phyloP scores from a whole-genome alignment of 2,888 invertebrate genomes.

The Rhopalosiphum nymphaeae region DNA sequence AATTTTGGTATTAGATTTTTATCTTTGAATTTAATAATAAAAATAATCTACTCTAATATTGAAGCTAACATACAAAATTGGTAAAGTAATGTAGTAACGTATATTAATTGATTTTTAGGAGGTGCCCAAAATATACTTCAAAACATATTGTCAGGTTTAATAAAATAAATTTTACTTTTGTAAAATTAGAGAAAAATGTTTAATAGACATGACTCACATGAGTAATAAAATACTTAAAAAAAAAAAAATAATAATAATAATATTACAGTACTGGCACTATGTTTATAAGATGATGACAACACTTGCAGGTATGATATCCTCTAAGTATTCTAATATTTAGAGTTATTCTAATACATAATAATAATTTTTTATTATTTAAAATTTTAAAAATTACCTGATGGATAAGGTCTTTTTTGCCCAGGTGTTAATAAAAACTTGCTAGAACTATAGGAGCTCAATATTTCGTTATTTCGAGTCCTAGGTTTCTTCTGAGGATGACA shows the following conservation, averaged over 20 bases:
- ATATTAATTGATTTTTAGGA: too few relatives aligned
- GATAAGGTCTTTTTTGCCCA: slow-evolving; percentile 53
- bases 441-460: slow-evolving; percentile 55
- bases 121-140: too few relatives aligned
- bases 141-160: too few relatives aligned
- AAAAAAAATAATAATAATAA: too few relatives aligned
- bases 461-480: slow-evolving; percentile 54
- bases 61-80: neutral
- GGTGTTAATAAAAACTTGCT: slow-evolving; percentile 48
- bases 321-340: neutral
- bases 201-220: too few relatives aligned
- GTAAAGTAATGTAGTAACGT: too few relatives aligned
- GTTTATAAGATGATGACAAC: neutral
- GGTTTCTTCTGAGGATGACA: slow-evolving; percentile 25
- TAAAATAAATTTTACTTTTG: too few relatives aligned
- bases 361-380: neutral
- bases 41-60: neutral
- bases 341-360: neutral
- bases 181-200: too few relatives aligned
- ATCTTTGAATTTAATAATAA: neutral
- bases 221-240: too few relatives aligned
- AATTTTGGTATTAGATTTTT: neutral
- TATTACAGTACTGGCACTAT: neutral
- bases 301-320: neutral
- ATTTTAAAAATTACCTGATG: slow-evolving; percentile 23